Base-by-base conservation (phyloP, 2,888 invertebrate genomes). In the Mesochorus sp. region DNA sequence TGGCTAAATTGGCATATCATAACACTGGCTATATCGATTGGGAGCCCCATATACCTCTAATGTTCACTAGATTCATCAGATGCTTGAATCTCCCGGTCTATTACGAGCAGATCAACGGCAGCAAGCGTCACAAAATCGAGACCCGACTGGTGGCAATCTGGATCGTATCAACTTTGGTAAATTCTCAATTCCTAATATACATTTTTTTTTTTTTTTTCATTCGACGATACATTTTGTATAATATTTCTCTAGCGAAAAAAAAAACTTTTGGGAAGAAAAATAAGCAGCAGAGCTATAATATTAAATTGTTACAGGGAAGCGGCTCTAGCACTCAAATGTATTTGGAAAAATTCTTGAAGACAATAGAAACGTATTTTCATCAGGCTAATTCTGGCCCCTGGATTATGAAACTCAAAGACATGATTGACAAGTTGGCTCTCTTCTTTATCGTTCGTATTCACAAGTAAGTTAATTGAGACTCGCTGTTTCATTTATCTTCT, bases 1-100 rank as follows among this genome's bases (percentile, higher is more conserved):
- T 98, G 90, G 93, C 96, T 0, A 93, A 95, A 51, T 91, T 97
- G 51, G 95, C 96, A 0, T 92, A 93, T 83, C 92, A 93, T 83
- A 96, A 95, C 89, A 95, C 96, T 64, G 97, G 98, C 0, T 94
- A 95, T 64, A 94, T 98, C 47, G 95, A 98, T 89, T 98, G 98
- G 98, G 94, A 95, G 78, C 96, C 96, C 0, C 93, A 97, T 87
- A 93, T 97, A 62, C 95, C 97, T 0, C 91, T 94, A 68, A 95
- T 96, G 94, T 96, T 95, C 86, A 94, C 94, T 8, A 92, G 94
- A 88, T 95, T 94, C 88, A 91, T 96, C 78, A 93, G 95, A 81
- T 94, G 94, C 39, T 93, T 97, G 66, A 94, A 95, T 86, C 92
- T 98, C 62, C 97, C 97, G 0, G 96, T 97, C 67, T 93, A 94